Conservation (phyloP, 2,797 vertebrate genomes). For the Thamnophis elegans region DNA sequence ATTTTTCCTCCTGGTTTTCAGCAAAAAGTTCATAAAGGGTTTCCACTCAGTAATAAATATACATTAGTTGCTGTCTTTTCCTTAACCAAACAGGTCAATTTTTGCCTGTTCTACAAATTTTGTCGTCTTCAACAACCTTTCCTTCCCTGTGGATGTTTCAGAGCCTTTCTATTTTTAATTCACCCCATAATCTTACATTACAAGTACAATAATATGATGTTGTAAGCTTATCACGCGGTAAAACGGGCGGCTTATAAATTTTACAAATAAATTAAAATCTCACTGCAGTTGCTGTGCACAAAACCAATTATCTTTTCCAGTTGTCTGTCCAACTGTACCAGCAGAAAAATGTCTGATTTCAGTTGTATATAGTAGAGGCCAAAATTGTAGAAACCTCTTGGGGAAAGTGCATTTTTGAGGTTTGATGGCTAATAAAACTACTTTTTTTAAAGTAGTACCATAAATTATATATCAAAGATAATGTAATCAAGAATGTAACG, state of each 20-base stretch:
- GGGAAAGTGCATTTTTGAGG: no score
- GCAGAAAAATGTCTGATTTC: background rate
- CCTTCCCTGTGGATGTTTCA: background rate
- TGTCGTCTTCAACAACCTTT: background rate
- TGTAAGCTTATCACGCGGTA: background rate
- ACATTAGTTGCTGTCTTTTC: background rate
- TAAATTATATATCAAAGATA: no score
- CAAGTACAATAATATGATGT: background rate
- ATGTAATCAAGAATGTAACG: no score
- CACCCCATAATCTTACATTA: background rate
- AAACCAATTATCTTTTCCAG: background rate
- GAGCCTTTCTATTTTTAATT: background rate
- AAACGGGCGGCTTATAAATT: background rate
- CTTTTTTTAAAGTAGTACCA: no score
- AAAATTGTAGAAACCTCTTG: no score
- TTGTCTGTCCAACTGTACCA: background rate
- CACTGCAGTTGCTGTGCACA: background rate
- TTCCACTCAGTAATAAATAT: background rate
- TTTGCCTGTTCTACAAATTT: background rate
- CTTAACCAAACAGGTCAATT: background rate
- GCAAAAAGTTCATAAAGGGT: background rate
- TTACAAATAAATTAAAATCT: background rate
- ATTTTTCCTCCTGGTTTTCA: background rate
- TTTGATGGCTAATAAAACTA: no score
- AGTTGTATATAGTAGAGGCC: no score